These are phyloP conservation scores for Amblyopsis hoosieri DNA, from an alignment of 2,797 vertebrate genomes.

Conservation along the genomic window DNA sequence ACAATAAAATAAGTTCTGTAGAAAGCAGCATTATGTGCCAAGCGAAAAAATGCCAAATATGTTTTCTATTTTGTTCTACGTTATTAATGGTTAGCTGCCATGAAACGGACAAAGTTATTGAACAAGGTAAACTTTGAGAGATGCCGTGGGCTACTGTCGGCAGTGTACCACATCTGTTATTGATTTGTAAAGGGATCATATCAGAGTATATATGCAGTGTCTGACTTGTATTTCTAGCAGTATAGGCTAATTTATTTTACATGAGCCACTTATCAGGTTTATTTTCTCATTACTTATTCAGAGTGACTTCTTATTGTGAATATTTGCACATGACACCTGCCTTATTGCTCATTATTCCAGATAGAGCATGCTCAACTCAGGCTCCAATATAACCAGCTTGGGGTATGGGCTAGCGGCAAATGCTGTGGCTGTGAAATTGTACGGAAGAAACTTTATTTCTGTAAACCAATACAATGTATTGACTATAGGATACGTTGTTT, in stretches of 20 bases:
- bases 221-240: too few species aligned
- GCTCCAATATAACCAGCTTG: slow-evolving; percentile 63
- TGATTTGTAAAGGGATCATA: too few species aligned
- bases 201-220: too few species aligned
- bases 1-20: neutral
- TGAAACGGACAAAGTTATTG: neutral
- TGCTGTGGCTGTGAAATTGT: slow-evolving; percentile 79
- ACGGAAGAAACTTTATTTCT: slow-evolving; percentile 88
- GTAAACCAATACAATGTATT: slow-evolving; percentile 1
- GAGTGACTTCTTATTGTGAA: too few species aligned
- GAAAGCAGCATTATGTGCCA: slow-evolving; percentile 36
- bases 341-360: too few species aligned
- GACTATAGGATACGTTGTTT: too few species aligned
- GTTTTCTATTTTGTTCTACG: slow-evolving; percentile 28
- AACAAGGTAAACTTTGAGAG: slow-evolving; percentile 27
- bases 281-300: too few species aligned
- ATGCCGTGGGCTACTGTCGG: too few species aligned
- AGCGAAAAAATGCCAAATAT: slow-evolving; percentile 11
- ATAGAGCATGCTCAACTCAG: slow-evolving; percentile 27
- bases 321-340: too few species aligned
- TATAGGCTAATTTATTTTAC: too few species aligned
- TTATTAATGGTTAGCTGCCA: slow-evolving; percentile 43
- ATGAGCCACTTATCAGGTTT: too few species aligned
- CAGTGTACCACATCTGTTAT: neutral
- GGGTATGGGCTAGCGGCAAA: slow-evolving; percentile 81